Conservation (phyloP, 2,888 invertebrate genomes). For the Archips crataeganus region DNA sequence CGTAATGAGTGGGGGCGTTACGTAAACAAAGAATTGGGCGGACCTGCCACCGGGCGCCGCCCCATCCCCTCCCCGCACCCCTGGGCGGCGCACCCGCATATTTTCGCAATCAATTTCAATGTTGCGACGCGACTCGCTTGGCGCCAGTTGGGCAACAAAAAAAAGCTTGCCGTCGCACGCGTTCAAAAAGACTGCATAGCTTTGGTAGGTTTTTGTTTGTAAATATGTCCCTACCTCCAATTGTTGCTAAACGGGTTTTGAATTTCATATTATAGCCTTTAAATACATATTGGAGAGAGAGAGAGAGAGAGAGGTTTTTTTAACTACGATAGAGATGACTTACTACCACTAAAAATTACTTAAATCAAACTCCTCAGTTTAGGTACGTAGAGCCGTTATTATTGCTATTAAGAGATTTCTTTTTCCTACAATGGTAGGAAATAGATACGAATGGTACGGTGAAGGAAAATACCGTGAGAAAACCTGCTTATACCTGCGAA, state of each 20-base stretch:
- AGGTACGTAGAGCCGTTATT: too few relatives aligned
- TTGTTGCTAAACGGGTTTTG: slow-evolving; percentile 5
- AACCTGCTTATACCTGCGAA: too few relatives aligned
- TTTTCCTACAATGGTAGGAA: too few relatives aligned
- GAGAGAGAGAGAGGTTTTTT: too few relatives aligned
- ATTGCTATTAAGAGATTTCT: too few relatives aligned
- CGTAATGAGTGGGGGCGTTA: slow-evolving; percentile 81
- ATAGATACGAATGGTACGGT: too few relatives aligned
- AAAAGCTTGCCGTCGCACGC: slow-evolving; percentile 23
- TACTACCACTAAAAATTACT: too few relatives aligned
- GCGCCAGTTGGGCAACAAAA: slow-evolving; percentile 36
- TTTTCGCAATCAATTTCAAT: slow-evolving; percentile 67
- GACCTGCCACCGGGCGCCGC: slow-evolving; percentile 75
- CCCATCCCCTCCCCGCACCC: slow-evolving; percentile 58
- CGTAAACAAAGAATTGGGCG: slow-evolving; percentile 84
- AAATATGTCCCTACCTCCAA: not conserved
- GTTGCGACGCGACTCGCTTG: slow-evolving; percentile 29
- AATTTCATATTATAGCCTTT: not conserved
- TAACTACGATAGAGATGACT: too few relatives aligned
- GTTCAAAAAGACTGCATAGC: slow-evolving; percentile 20
- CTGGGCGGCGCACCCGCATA: slow-evolving; percentile 62
- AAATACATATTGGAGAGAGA: too few relatives aligned
- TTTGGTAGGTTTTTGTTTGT: not conserved
- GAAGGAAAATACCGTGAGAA: too few relatives aligned
- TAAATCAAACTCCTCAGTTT: too few relatives aligned